These are phyloP conservation scores for Chaenogobius annularis DNA, from an alignment of 2,113 vertebrate genomes.

Conservation along the genomic window DNA sequence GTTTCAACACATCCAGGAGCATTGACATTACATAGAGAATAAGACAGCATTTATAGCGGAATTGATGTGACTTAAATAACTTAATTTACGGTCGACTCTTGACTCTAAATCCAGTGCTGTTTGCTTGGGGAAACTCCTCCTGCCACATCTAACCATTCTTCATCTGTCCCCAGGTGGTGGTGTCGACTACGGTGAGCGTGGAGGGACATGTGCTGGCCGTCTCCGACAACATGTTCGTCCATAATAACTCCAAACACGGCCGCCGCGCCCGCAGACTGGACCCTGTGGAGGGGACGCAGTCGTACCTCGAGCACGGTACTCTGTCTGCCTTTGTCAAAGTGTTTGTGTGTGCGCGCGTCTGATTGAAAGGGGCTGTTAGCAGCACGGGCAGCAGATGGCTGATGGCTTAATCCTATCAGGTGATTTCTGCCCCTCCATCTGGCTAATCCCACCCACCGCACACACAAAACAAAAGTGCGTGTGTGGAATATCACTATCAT, in stretches of 20 bases:
- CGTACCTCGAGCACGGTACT: slow-evolving; percentile 77
- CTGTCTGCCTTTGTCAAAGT: slow-evolving; percentile 13
- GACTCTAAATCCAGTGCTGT: not conserved
- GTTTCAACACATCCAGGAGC: no score
- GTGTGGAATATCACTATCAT: slow-evolving; percentile 54
- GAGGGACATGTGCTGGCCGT: slow-evolving; percentile 78
- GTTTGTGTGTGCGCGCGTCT: slow-evolving; percentile 25
- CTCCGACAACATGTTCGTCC: slow-evolving; percentile 81
- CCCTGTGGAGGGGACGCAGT: slow-evolving; percentile 73
- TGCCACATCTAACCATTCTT: not conserved
- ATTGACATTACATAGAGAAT: no score
- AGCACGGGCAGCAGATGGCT: slow-evolving; percentile 74
- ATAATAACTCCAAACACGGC: slow-evolving; percentile 82
- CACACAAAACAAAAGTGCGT: slow-evolving; percentile 37
- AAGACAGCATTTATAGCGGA: no score
- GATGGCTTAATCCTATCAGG: slow-evolving; percentile 78
- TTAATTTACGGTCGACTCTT: not conserved
- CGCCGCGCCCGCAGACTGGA: slow-evolving; percentile 76
- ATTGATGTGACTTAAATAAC: no score
- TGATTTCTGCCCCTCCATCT: slow-evolving; percentile 75
- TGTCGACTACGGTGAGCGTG: slow-evolving; percentile 78
- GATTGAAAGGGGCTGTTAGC: slow-evolving; percentile 28
- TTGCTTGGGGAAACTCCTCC: not conserved
- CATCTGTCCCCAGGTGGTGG: slow-evolving; percentile 68
- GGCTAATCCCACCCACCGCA: slow-evolving; percentile 65